phyloP scores from a whole-genome alignment of 2,888 invertebrate genomes.

The Eristalis intricaria region DNA sequence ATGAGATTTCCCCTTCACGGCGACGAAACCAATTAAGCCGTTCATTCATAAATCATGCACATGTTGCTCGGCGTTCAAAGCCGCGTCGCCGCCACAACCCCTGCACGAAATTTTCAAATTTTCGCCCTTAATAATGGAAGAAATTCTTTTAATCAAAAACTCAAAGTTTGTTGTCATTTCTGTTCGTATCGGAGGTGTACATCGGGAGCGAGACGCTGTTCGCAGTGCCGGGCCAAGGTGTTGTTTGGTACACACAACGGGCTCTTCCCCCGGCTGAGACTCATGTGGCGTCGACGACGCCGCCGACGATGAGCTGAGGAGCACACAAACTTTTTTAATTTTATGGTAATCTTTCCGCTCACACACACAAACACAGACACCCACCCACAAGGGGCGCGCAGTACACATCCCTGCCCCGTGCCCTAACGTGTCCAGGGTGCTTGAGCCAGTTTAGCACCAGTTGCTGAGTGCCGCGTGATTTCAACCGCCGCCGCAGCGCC shows the following conservation, averaged over 20 bases:
- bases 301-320: background rate
- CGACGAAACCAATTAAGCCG: slow-evolving; percentile 62
- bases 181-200: slow-evolving; percentile 31
- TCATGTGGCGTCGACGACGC: background rate
- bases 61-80: slow-evolving; percentile 48
- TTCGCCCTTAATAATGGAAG: slow-evolving; percentile 58
- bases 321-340: slow-evolving; percentile 70
- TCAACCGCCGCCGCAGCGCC: background rate
- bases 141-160: slow-evolving; percentile 70
- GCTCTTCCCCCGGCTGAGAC: slow-evolving; percentile 25
- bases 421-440: background rate
- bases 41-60: slow-evolving; percentile 69
- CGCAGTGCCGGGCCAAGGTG: slow-evolving; percentile 28
- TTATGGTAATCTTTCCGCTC: slow-evolving; percentile 68
- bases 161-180: slow-evolving; percentile 65
- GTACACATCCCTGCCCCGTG: background rate
- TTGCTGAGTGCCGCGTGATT: slow-evolving; percentile 60
- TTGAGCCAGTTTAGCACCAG: slow-evolving; percentile 54
- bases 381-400: background rate
- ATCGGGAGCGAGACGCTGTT: slow-evolving; percentile 17
- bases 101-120: slow-evolving; percentile 40
- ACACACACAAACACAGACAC: slow-evolving; percentile 19
- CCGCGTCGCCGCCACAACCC: background rate
- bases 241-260: slow-evolving; percentile 22
- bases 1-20: slow-evolving; percentile 4